A percentile compares a stretch with the other conserved stretches of the same genome.
These are phyloP conservation scores for Drosophila peninsularis DNA, from an alignment of 2,888 invertebrate genomes.

Conservation along the genomic window DNA sequence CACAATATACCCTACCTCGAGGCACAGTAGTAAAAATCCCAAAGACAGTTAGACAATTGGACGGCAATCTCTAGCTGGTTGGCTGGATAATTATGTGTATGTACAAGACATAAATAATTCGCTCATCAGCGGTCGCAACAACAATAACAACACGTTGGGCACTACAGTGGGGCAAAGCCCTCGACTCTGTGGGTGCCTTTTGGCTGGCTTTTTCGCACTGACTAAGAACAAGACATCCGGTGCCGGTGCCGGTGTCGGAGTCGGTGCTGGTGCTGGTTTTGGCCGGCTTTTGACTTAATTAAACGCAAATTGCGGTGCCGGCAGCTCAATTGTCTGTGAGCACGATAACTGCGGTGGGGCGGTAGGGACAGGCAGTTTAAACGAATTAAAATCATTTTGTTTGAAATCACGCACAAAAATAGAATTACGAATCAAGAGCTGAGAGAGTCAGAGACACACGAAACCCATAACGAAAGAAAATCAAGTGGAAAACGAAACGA, in stretches of 20 bases:
- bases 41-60: constrained; percentile 35
- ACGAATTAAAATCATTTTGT: constrained; percentile 58
- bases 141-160: constrained; percentile 16
- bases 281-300: constrained; percentile 69
- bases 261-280: constrained; percentile 24
- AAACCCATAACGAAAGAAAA: constrained; percentile 35
- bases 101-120: constrained; percentile 77
- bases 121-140: constrained; percentile 59
- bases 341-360: constrained; percentile 45
- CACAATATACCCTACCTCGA: constrained; percentile 2
- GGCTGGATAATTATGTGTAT: constrained; percentile 75
- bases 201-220: constrained; percentile 25
- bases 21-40: constrained; percentile 19
- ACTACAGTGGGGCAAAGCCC: constrained; percentile 11
- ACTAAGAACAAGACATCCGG: constrained; percentile 73
- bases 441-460: constrained; percentile 8
- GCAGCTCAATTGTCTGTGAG: constrained; percentile 63
- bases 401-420: constrained; percentile 70
- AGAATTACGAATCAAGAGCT: constrained; percentile 54
- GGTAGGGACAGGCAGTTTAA: constrained; percentile 17
- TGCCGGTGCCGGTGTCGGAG: constrained; percentile 53
- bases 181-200: constrained; percentile 46
- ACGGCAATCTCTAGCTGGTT: constrained; percentile 35
- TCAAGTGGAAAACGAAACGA: constrained; percentile 51
- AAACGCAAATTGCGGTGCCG: constrained; percentile 75